Base-by-base conservation (phyloP, 2,113 vertebrate species). In the Oreochromis aureus region DNA sequence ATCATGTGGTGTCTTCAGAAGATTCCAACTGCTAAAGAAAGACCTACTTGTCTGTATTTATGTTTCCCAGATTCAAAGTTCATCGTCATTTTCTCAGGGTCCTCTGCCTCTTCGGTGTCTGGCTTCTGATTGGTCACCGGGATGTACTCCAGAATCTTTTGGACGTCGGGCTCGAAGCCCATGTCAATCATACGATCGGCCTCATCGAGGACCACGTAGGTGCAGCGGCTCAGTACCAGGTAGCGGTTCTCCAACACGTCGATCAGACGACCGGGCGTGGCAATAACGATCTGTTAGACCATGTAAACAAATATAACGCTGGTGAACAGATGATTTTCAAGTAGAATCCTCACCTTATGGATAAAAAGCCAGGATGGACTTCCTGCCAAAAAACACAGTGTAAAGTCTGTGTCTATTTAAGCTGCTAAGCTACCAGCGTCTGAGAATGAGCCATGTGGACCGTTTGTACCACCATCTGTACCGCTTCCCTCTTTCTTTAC, bases 181-280 rank as follows among this genome's bases (percentile, higher is more conserved):
- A 99, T 99, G 95, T 99, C 98, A 34, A 99, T 99, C 98, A 99
- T 99, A 81, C 98, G 97, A 15, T 99, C 98, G 0, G 98, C 98
- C 94, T 99, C 98, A 2, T 99, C 98, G 80, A 99, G 96, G 86
- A 99, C 98, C 93, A 99, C 98, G 6, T 99, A 99, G 4, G 98
- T 99, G 89, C 98, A 99, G 90, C 98, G 98, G 94, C 98, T 98
- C 90, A 99, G 93, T 69, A 99, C 98, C 90, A 99, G 93, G 95
- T 99, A 99, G 1, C 98, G 97, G 91, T 99, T 99, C 96, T 99
- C 98, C 92, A 99, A 92, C 80, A 99, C 98, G 0, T 99, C 98
- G 1, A 99, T 99, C 86, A 99, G 96, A 94, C 98, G 98, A 1
- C 98, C 98, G 0, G 98, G 98, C 0, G 98, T 99, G 84, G 98